phyloP scores from a whole-genome alignment of 35 echinoderm and acorn worm genomes.

The Heliocidaris tuberculata region DNA sequence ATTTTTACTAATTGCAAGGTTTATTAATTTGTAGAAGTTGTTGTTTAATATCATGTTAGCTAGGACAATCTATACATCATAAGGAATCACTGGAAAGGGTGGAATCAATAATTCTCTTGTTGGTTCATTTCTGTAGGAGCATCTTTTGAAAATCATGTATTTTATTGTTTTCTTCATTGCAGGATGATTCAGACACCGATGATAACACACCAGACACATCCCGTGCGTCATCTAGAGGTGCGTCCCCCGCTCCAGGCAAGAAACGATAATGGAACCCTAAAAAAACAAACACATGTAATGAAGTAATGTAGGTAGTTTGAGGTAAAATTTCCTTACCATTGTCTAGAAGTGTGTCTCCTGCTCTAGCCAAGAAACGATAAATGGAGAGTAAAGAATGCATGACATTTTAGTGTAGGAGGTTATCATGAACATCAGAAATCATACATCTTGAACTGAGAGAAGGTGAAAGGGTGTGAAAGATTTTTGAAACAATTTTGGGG shows the following conservation, averaged over 20 bases:
- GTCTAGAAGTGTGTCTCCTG: constrained; percentile 79
- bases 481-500: neutral
- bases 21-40: too few relatives aligned
- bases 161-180: neutral
- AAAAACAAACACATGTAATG: too few relatives aligned
- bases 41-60: too few relatives aligned
- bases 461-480: neutral
- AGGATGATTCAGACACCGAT: constrained; percentile 86
- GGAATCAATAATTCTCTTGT: too few relatives aligned
- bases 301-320: neutral
- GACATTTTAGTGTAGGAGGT: neutral
- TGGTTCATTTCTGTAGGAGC: too few relatives aligned
- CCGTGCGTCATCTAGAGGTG: constrained; percentile 79
- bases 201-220: constrained; percentile 90
- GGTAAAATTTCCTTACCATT: constrained; percentile 52
- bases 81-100: too few relatives aligned
- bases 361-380: constrained; percentile 66
- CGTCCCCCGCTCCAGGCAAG: constrained; percentile 84
- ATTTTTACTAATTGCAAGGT: too few relatives aligned
- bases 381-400: neutral
- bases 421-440: neutral
- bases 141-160: too few relatives aligned
- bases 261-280: constrained; percentile 44
- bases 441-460: neutral
- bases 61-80: too few relatives aligned